These are phyloP conservation scores for Aleiodes sp. DNA, from an alignment of 1,140 invertebrate species.

Conservation along the genomic window DNA sequence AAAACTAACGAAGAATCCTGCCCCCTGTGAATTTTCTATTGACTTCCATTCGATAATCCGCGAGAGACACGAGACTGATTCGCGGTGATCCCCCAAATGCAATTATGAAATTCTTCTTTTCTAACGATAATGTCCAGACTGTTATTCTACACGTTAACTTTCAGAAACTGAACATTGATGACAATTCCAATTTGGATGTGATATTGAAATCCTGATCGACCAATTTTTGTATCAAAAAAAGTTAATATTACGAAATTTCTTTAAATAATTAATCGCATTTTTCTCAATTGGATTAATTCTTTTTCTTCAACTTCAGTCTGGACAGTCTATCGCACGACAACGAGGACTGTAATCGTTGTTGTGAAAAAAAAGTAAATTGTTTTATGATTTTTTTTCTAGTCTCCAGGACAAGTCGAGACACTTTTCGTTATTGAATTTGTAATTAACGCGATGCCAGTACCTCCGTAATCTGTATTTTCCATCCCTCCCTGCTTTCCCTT, in stretches of 20 bases:
- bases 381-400: neutral
- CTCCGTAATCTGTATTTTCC: neutral
- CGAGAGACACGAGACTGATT: slow-evolving; percentile 34
- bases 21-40: slow-evolving; percentile 3
- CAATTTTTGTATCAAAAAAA: too few species aligned
- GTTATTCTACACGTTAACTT: too few species aligned
- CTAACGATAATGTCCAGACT: neutral
- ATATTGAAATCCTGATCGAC: too few species aligned
- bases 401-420: neutral
- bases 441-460: neutral
- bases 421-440: slow-evolving; percentile 5
- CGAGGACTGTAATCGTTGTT: neutral
- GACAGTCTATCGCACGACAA: neutral
- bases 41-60: slow-evolving; percentile 25
- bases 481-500: neutral
- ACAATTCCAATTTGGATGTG: too few species aligned
- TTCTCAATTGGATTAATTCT: neutral
- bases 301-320: neutral
- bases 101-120: neutral
- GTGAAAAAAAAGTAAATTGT: slow-evolving; percentile 10
- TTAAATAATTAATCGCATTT: too few species aligned
- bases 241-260: too few species aligned
- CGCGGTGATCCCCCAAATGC: slow-evolving; percentile 18
- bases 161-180: too few species aligned
- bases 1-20: too few species aligned